phyloP scores from a whole-genome alignment of 2,888 invertebrate genomes.

The Mimachlamys varia region DNA sequence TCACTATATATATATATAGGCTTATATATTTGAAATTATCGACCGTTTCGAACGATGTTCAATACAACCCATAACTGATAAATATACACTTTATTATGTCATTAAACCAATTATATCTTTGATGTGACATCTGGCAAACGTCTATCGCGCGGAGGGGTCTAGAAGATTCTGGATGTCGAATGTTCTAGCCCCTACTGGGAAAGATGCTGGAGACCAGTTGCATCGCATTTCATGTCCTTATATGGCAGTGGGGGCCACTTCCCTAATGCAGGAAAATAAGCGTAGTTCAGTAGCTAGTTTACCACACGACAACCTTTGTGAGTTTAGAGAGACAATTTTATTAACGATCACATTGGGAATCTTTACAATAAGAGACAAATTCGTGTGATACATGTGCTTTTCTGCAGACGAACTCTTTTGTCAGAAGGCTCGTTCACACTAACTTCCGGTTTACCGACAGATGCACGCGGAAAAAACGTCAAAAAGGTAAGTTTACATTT shows the following conservation, averaged over 20 bases:
- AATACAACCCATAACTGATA: too few relatives aligned
- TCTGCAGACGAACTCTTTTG: neutral
- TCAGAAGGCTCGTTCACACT: neutral
- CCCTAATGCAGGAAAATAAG: neutral
- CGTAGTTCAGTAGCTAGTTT: neutral
- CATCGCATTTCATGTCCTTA: constrained; percentile 11
- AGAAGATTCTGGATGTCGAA: neutral
- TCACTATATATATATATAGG: too few relatives aligned
- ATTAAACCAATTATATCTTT: too few relatives aligned
- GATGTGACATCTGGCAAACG: too few relatives aligned
- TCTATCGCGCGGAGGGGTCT: neutral
- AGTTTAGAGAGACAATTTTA: neutral
- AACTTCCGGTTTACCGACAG: constrained; percentile 13
- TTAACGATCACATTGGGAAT: neutral
- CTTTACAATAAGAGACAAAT: neutral
- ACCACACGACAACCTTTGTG: neutral
- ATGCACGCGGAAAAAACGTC: constrained; percentile 10
- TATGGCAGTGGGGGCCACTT: neutral
- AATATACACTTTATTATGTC: too few relatives aligned
- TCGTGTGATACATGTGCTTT: neutral
- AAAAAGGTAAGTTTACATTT: neutral
- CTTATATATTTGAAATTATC: too few relatives aligned
- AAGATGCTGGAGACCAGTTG: neutral
- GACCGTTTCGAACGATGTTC: too few relatives aligned
- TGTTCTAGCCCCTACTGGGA: constrained; percentile 27